Conservation (phyloP, 2,888 invertebrate species). For the Mythimna lalbum region DNA sequence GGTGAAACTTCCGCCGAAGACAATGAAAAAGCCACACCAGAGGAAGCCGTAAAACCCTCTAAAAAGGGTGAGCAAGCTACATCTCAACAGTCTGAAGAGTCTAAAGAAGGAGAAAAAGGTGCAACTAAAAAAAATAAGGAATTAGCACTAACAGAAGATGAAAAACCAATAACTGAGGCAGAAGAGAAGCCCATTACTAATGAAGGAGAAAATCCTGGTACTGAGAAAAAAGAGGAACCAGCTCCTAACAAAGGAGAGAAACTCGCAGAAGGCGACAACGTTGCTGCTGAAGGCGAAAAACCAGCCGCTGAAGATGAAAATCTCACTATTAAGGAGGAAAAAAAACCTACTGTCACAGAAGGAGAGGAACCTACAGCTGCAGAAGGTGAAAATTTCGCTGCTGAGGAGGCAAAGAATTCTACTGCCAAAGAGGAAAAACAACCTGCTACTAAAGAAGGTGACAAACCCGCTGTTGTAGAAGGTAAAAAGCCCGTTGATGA, state of each 20-base stretch:
- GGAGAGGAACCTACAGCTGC: fast-evolving
- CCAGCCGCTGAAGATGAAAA: background rate
- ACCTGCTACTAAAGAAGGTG: background rate
- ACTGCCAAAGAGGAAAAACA: slow-evolving; percentile 1
- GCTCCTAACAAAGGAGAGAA: background rate
- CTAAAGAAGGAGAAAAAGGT: too few species aligned
- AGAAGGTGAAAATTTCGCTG: background rate
- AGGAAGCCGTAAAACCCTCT: too few species aligned
- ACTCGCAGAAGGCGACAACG: background rate
- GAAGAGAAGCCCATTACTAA: background rate
- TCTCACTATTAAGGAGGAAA: slow-evolving; percentile 4
- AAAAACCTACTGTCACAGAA: background rate
- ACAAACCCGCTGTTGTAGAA: background rate
- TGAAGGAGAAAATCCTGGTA: background rate
- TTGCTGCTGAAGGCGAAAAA: background rate
- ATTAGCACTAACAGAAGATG: background rate
- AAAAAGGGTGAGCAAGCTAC: too few species aligned
- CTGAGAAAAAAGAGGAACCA: background rate
- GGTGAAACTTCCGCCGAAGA: too few species aligned
- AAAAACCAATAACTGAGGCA: background rate
- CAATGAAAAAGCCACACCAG: too few species aligned
- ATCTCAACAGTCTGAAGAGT: too few species aligned
- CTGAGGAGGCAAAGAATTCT: background rate
- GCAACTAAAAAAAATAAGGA: too few species aligned
- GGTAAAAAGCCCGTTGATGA: background rate